Conservation (phyloP, 1,140 invertebrate species). For the Medauroidea extradentata region DNA sequence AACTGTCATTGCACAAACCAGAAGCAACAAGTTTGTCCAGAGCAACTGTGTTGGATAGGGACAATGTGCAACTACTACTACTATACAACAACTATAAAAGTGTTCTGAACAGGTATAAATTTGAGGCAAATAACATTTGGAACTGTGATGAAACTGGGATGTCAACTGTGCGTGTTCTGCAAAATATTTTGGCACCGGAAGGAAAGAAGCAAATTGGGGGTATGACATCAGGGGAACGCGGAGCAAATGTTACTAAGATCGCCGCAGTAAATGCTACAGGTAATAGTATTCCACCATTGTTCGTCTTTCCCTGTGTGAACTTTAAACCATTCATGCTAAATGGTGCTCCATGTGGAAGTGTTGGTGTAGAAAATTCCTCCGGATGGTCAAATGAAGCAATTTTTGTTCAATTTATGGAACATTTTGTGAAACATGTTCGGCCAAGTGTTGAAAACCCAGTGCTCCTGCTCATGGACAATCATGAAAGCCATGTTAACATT, state of each 20-base stretch:
- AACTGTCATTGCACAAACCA: slow-evolving; percentile 21
- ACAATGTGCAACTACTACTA: slow-evolving; percentile 25
- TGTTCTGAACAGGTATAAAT: slow-evolving; percentile 23
- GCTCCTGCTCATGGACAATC: slow-evolving; percentile 28
- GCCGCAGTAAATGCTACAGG: slow-evolving; percentile 39
- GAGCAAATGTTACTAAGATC: slow-evolving; percentile 40
- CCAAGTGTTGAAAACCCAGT: slow-evolving; percentile 12
- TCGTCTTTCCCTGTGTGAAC: slow-evolving; percentile 41
- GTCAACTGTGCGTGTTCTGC: slow-evolving; percentile 33
- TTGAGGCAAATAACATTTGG: slow-evolving; percentile 29
- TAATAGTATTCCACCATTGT: slow-evolving; percentile 38
- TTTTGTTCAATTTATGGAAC: slow-evolving; percentile 36
- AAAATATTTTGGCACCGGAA: slow-evolving; percentile 27
- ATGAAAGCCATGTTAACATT: slow-evolving; percentile 24
- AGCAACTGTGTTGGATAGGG: slow-evolving; percentile 31
- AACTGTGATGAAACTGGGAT: slow-evolving; percentile 42
- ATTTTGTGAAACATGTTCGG: slow-evolving; percentile 36
- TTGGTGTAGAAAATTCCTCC: slow-evolving; percentile 29
- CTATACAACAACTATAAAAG: slow-evolving; percentile 16
- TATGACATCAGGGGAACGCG: slow-evolving; percentile 39
- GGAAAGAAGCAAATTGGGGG: slow-evolving; percentile 26
- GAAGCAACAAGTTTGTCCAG: slow-evolving; percentile 29
- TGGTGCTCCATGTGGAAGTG: slow-evolving; percentile 33
- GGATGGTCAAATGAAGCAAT: slow-evolving; percentile 38
- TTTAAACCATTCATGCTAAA: slow-evolving; percentile 34